Percentiles rank a stretch among this genome's conserved stretches.
Evolutionary conservation across 2,888 invertebrate genomes (phyloP).

Genomic region (Choristoneura rosaceana): DNA sequence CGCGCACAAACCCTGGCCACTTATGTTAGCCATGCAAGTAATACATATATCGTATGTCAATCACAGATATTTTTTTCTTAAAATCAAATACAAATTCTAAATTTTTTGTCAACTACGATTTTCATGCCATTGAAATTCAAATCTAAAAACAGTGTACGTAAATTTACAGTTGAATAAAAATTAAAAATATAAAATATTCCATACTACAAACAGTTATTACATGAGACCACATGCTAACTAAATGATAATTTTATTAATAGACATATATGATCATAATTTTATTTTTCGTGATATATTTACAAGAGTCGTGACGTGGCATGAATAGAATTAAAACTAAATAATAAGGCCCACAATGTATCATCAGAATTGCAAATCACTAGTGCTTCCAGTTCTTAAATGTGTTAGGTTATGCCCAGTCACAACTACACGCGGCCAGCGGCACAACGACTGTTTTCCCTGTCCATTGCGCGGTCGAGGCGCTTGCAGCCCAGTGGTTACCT

Average conservation of each 20-base stretch:
- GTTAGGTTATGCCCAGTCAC: background rate
- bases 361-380: background rate
- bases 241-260: background rate
- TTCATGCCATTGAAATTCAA: background rate
- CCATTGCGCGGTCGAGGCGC: no score
- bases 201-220: background rate
- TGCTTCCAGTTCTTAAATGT: background rate
- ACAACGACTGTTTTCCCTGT: no score
- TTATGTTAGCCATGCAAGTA: no score
- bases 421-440: no score
- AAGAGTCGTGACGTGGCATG: background rate
- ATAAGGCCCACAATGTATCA: background rate
- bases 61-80: no score
- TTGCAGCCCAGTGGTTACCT: no score
- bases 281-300: conserved; percentile 11
- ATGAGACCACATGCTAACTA: background rate
- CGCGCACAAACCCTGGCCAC: no score
- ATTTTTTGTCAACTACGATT: background rate
- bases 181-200: background rate
- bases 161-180: background rate
- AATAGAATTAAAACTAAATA: background rate
- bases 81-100: no score
- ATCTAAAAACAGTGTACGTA: background rate
- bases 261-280: background rate
- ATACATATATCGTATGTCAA: no score